Base-by-base conservation (phyloP, 1,140 invertebrate species). In the Cardiocondyla obscurior region DNA sequence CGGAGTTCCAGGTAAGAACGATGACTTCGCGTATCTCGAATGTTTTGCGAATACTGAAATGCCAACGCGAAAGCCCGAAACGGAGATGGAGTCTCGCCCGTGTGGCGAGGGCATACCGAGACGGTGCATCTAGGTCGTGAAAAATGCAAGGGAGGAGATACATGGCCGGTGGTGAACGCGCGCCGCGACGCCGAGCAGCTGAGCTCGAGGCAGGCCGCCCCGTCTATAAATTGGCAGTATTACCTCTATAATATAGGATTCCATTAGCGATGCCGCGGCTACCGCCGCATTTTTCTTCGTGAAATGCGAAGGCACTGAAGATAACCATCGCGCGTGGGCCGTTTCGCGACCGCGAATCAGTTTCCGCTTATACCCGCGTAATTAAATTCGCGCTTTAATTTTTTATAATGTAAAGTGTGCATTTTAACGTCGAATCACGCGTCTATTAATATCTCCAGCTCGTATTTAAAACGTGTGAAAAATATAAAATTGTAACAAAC, bases 1-100 rank as follows among this genome's bases (percentile, higher is more conserved):
- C 93, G 3, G 92, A 94, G 8, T 94, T 94, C 74, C 92, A 94
- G 91, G 93, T 94, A 74, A 46, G 76, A 62, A 5, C 22, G 22
- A 10, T 39, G 10, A 10, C 7, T 10, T 25, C 44, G 10, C 44
- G 10, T 49, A 19, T 25, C 4, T 22, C 10, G 1, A 25, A 53
- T 36, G n/a, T 25, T 2, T 33, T 33, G 19, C 53, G 28, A 30
- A 39, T 19, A 25, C 3, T 53, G 19, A 65, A 67, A 67, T n/a
- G 16, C 46, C 10, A 33, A 33, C 46, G 33, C 46, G 33, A 69
- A 36, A 28, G 33, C 39, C 39, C 22, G 74, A 19, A 30, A 14
- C 33, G 33, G 22, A 69, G 69, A 53, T 79, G 69, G 30, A 76
- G n/a, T 22, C 12, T 7, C 14, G 22, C 44, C 4, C 16, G 19